A percentile compares a stretch with the other conserved stretches of the same genome.
phyloP scores from a whole-genome alignment of 2,888 invertebrate genomes.

The Oligia fasciuncula region DNA sequence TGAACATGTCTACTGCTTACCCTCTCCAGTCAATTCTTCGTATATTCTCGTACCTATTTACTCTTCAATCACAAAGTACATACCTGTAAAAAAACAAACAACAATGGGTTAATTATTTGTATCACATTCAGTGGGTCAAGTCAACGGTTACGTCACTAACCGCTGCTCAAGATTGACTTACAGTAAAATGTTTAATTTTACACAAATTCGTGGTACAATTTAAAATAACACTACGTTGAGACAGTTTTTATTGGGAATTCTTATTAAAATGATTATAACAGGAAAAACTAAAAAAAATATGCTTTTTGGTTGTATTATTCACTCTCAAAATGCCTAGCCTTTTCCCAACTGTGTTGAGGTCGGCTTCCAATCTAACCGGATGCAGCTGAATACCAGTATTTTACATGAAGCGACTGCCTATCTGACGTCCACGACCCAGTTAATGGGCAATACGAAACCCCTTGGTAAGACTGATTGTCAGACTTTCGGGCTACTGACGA shows the following conservation, averaged over 20 bases:
- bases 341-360: background rate
- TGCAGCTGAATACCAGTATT: background rate
- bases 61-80: constrained; percentile 30
- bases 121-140: constrained; percentile 61
- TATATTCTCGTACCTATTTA: background rate
- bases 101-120: constrained; percentile 50
- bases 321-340: too few relatives aligned
- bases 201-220: constrained; percentile 38
- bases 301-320: constrained; percentile 3
- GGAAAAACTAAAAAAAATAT: constrained; percentile 29
- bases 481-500: background rate
- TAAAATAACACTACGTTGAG: constrained; percentile 27
- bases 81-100: constrained; percentile 67
- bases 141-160: constrained; percentile 62
- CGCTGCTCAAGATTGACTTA: constrained; percentile 39
- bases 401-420: background rate
- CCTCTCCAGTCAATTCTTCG: background rate
- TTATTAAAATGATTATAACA: constrained; percentile 9
- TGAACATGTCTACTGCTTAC: too few relatives aligned
- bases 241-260: constrained; percentile 20
- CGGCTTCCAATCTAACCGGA: background rate
- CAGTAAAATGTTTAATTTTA: constrained; percentile 41
- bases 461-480: background rate
- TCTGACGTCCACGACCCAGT: background rate
- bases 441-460: background rate